Conservation (phyloP, 2,113 vertebrate genomes). For the Coturnix japonica region DNA sequence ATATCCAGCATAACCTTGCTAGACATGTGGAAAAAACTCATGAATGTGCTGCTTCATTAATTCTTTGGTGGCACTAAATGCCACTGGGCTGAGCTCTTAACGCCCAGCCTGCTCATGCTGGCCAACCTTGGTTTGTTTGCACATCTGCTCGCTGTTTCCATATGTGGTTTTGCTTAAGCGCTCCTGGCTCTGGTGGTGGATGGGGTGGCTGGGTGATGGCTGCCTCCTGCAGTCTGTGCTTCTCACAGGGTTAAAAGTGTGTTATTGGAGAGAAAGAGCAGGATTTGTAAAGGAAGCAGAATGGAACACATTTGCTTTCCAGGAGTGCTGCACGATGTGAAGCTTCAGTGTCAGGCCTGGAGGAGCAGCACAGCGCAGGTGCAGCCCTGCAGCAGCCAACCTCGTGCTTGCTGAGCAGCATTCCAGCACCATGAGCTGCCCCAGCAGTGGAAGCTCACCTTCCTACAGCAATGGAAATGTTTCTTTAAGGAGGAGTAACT, state of each 20-base stretch:
- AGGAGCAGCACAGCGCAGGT: neutral
- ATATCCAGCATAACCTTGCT: neutral
- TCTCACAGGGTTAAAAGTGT: neutral
- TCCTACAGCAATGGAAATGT: constrained; percentile 35
- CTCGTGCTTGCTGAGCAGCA: constrained; percentile 11
- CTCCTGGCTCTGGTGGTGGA: neutral
- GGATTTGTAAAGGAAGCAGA: neutral
- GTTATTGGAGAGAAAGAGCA: neutral
- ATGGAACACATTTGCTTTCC: neutral
- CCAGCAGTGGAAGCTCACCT: neutral
- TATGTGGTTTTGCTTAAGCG: neutral
- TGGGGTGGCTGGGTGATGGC: neutral
- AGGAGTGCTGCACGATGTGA: neutral
- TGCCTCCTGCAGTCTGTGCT: fast-evolving
- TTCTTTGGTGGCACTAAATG: neutral
- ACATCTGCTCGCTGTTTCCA: neutral
- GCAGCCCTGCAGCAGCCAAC: neutral
- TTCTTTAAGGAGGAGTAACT: constrained; percentile 27
- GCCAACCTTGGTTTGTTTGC: neutral
- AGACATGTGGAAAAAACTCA: neutral
- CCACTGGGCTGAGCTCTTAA: neutral
- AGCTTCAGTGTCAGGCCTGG: neutral
- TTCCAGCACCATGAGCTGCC: constrained; percentile 27
- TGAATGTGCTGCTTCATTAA: neutral
- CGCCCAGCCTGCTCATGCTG: neutral